phyloP scores from a whole-genome alignment of 1,140 invertebrate genomes.

The Drosophila ogumai region DNA sequence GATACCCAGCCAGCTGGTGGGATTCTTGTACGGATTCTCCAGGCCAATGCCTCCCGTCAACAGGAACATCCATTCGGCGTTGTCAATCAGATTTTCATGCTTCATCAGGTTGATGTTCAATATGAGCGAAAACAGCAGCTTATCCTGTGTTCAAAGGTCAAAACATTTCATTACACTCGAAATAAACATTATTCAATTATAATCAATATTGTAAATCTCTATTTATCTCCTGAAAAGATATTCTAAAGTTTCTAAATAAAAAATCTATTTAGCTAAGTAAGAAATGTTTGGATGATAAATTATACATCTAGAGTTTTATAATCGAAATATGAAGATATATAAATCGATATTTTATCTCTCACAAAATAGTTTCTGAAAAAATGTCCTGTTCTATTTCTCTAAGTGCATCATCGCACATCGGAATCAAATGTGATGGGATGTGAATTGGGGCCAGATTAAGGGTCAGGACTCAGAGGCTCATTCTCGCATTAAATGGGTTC shows the following conservation, averaged over 20 bases:
- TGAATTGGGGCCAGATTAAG: constrained; percentile 15
- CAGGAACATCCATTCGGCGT: constrained; percentile 94
- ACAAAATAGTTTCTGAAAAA: too few species aligned
- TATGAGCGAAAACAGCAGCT: constrained; percentile 95
- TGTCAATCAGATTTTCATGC: constrained; percentile 88
- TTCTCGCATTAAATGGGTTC: constrained; percentile 67
- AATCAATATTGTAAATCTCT: neutral
- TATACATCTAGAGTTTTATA: too few species aligned
- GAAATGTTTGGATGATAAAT: too few species aligned
- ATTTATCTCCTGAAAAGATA: neutral
- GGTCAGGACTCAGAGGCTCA: constrained; percentile 37
- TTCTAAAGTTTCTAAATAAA: neutral
- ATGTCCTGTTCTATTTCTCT: neutral
- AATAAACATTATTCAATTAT: neutral
- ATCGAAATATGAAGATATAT: too few species aligned
- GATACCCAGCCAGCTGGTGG: constrained; percentile 89
- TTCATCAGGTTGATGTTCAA: constrained; percentile 93
- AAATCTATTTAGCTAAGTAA: neutral
- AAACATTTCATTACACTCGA: constrained; percentile 51
- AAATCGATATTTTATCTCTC: too few species aligned
- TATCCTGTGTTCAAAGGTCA: constrained; percentile 88
- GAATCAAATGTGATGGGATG: constrained; percentile 1
- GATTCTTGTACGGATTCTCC: constrained; percentile 91
- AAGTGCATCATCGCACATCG: neutral
- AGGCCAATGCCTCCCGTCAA: constrained; percentile 94